Base-by-base conservation (phyloP, 2,113 vertebrate species). In the Sminthopsis crassicaudata region DNA sequence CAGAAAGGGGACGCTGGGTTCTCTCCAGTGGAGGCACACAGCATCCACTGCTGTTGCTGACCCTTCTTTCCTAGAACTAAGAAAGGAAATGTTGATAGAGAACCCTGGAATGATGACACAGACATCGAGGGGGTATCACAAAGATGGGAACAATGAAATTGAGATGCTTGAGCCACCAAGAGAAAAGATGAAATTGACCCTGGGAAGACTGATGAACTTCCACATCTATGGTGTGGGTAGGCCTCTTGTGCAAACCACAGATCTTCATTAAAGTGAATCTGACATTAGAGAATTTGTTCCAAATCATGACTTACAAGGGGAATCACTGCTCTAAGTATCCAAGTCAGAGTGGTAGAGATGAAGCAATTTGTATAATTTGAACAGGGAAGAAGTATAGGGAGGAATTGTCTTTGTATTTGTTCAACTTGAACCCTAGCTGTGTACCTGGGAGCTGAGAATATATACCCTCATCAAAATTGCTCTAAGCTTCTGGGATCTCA, bases 401-500 rank as follows among this genome's bases (percentile, higher is more conserved):
- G 27, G 30, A 4, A 11, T 60, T 30, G 2, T 2, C 9, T 36
- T 36, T 67, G 10, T 67, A 12, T 36, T 67, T 67, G 27, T 30
- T 67, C 60, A 67, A 36, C 12, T 67, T 67, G 30, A 67, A 36
- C 27, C 27, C 60, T 67, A 30, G 10, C 11, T 36, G 60, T 57
- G 26, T 36, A 30, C 30, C 60, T 36, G 2, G 27, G 60, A 67
- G 60, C 11, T 36, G 30, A 67, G 60, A 67, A 14, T 67, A 36
- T 36, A 36, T 36, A 23, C 60, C 60, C 60, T 36, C 30, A 30
- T 67, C 60, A 30, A 14, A 36, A 67, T 30, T 36, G 27, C 22
- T 67, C 89, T 90, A 53, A 24, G 53, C 24, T 51, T 30, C 27
- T 67, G 12, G 14, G 6, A 12, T 88, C 97, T 97, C 48, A 98